A percentile compares a stretch with the other conserved stretches of the same genome.
These are phyloP conservation scores for Plecturocebus donacophilus DNA, from an alignment of 2,113 vertebrate species.

Conservation along the genomic window DNA sequence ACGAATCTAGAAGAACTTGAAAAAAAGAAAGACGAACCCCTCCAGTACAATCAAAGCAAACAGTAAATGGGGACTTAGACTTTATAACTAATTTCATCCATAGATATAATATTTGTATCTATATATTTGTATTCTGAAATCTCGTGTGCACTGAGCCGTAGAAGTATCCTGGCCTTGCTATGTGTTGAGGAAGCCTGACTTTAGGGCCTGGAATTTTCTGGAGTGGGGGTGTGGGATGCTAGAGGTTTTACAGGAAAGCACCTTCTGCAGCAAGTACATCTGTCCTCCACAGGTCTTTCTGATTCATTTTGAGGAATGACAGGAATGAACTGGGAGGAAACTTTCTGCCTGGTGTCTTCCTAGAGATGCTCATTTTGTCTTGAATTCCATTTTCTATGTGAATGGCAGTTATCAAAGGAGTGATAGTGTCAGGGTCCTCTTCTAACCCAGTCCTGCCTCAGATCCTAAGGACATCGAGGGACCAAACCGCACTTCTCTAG, in stretches of 20 bases:
- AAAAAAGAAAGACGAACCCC: not conserved
- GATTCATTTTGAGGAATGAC: not conserved
- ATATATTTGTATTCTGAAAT: not conserved
- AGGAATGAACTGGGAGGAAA: not conserved
- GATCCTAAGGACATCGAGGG: not conserved
- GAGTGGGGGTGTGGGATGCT: accelerated
- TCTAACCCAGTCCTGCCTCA: not conserved
- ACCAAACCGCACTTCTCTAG: not conserved
- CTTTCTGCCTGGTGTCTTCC: not conserved
- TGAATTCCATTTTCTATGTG: not conserved
- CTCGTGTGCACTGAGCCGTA: not conserved
- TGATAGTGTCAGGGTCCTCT: not conserved
- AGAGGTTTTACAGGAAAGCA: not conserved
- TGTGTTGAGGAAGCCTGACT: not conserved
- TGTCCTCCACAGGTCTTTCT: not conserved
- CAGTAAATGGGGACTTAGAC: not conserved
- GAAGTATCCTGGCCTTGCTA: not conserved
- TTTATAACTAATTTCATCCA: not conserved
- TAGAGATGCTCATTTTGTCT: not conserved
- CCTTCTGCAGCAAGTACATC: not conserved
- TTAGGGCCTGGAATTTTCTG: not conserved
- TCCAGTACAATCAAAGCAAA: not conserved
- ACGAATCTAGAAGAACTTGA: not conserved
- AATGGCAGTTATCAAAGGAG: not conserved
- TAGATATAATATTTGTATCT: not conserved